Percentiles rank a stretch among this genome's conserved stretches.
These are phyloP conservation scores for Xenopus laevis DNA, from an alignment of 2,113 vertebrate species.

Conservation along the genomic window DNA sequence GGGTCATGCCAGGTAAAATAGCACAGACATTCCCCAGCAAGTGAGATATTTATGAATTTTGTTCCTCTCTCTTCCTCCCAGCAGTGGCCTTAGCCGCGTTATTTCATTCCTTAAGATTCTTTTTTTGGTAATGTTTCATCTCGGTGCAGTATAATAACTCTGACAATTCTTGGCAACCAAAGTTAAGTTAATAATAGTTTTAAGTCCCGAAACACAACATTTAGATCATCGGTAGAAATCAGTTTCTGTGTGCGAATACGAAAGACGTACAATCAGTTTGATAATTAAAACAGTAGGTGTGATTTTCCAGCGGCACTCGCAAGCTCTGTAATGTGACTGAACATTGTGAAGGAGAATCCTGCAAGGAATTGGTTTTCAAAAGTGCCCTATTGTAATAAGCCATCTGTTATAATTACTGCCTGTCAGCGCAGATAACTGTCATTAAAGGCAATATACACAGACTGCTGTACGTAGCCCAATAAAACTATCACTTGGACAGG, in stretches of 20 bases:
- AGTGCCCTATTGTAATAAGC: constrained; percentile 46
- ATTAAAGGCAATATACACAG: constrained; percentile 23
- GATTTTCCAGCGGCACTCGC: constrained; percentile 36
- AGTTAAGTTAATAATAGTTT: background rate
- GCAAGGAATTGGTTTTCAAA: constrained; percentile 37
- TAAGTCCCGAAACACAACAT: background rate
- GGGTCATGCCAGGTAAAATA: too few species aligned
- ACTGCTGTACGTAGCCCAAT: constrained; percentile 17
- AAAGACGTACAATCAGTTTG: constrained; percentile 27
- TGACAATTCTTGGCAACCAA: background rate
- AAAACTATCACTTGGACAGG: constrained; percentile 32
- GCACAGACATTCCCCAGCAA: too few species aligned
- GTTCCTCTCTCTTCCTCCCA: too few species aligned
- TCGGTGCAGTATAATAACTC: too few species aligned
- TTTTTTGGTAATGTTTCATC: too few species aligned
- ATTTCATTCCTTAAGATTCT: too few species aligned
- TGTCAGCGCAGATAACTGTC: constrained; percentile 41
- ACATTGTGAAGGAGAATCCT: constrained; percentile 36
- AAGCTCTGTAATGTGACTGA: constrained; percentile 33
- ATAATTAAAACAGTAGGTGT: constrained; percentile 44
- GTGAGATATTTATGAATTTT: too few species aligned
- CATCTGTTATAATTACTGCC: constrained; percentile 41
- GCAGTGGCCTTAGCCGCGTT: too few species aligned
- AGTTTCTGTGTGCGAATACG: constrained; percentile 1
- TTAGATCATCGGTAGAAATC: background rate